phyloP scores from a whole-genome alignment of 2,113 vertebrate genomes.

The Triplophysa tibetana region DNA sequence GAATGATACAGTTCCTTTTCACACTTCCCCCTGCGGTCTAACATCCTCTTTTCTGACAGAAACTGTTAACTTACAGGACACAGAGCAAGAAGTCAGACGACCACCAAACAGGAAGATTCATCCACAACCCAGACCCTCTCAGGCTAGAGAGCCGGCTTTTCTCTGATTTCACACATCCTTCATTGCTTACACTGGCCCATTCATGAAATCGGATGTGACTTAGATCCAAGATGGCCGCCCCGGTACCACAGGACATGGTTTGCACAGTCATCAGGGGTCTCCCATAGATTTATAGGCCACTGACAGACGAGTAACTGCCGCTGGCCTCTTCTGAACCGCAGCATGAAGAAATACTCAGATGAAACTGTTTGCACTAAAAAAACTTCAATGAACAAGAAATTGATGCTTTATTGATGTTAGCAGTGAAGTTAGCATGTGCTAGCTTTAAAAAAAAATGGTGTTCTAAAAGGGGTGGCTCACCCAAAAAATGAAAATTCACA shows the following conservation, averaged over 20 bases:
- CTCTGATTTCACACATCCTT: conserved; percentile 57
- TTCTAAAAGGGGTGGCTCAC: too few species aligned
- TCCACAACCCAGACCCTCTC: conserved; percentile 48
- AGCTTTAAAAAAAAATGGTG: too few species aligned
- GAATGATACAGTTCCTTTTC: conserved; percentile 57
- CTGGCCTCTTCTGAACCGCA: conserved; percentile 57
- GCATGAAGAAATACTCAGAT: conserved; percentile 64
- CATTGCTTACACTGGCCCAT: conserved; percentile 53
- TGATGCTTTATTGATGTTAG: not conserved
- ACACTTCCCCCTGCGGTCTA: conserved; percentile 61
- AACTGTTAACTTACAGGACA: conserved; percentile 58
- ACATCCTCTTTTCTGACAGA: conserved; percentile 59
- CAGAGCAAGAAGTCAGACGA: conserved; percentile 46
- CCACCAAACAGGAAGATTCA: conserved; percentile 56
- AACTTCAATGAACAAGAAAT: not conserved
- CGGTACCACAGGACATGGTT: conserved; percentile 57
- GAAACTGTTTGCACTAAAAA: not conserved
- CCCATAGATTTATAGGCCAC: conserved; percentile 62
- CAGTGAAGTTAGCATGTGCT: not conserved
- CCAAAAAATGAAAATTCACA: too few species aligned
- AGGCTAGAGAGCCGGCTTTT: conserved; percentile 31
- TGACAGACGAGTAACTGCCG: conserved; percentile 68
- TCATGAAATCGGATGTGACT: conserved; percentile 63
- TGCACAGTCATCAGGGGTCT: conserved; percentile 71
- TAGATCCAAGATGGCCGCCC: conserved; percentile 62